Evolutionary conservation across 2,113 vertebrate species (phyloP), one percentile per base, ranked within the genome.

Genomic region (Syngnathus typhle): DNA sequence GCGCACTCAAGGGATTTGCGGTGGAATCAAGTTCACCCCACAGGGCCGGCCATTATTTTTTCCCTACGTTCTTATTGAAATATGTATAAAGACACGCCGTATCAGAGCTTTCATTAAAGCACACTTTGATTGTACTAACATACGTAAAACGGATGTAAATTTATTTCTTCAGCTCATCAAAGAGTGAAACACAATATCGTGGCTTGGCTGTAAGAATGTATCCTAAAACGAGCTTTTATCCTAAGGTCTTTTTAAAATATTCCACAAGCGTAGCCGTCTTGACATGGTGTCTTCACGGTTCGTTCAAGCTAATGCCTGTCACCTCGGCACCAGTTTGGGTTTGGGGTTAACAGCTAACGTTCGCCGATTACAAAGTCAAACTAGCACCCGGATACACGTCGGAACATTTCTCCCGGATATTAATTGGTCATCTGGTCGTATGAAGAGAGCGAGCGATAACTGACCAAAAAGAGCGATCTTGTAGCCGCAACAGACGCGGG

Each of bases 291-390:
- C 27, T 27, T 27, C 6, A n/a, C 49, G 72, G 68, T 68, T 75
- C 75, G 60, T 78, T 68, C 9, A 39, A 10, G 71, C 67, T 70
- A 80, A 55, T 44, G 43, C 65, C 58, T 51, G 67, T 64, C 73
- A 80, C 65, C 75, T 71, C n/a, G 43, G 21, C 23, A 79, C 21
- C 44, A 52, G 67, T 72, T 69, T 37, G 56, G 68, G 38, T 23
- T 62, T 46, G 13, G 19, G 62, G 52, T 64, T 66, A 15, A 72
- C 12, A 39, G 78, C 61, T 72, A 74, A 68, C 66, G 52, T 67
- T 78, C 75, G 60, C 72, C 60, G 41, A 77, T 75, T 63, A 70
- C 32, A 65, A 74, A 83, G 77, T 85, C 74, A 60, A 64, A 64
- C 69, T 62, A 44, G 47, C 32, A 59, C 18, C 18, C 56, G 21